Conservation (phyloP, 1,140 invertebrate genomes). For the Whitmania pigra region DNA sequence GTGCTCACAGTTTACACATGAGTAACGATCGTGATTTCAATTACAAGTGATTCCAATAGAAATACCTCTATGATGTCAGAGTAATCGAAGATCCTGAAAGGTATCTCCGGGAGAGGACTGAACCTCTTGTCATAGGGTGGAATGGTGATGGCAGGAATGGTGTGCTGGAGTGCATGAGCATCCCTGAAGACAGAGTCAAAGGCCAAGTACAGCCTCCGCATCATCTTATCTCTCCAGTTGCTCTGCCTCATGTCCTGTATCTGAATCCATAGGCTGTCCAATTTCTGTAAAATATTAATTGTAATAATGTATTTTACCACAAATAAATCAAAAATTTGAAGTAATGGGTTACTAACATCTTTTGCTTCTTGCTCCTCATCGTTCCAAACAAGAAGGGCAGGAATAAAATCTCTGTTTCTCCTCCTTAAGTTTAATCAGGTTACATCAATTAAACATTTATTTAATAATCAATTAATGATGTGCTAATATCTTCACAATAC, state of each 20-base stretch:
- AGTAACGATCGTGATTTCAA: not conserved
- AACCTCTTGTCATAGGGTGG: conserved; percentile 77
- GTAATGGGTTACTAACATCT: not conserved
- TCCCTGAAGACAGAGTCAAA: conserved; percentile 90
- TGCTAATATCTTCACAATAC: too few species aligned
- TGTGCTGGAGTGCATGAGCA: conserved; percentile 82
- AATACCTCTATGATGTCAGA: conserved; percentile 84
- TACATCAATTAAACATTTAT: too few species aligned
- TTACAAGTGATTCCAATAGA: not conserved
- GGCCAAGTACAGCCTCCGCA: conserved; percentile 80
- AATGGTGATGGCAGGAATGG: conserved; percentile 72
- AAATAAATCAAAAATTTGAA: too few species aligned
- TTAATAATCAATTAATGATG: too few species aligned
- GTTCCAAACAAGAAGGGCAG: not conserved
- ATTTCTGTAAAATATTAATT: conserved; percentile 49
- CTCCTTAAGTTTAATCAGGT: conserved; percentile 7
- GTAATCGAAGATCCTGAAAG: conserved; percentile 78
- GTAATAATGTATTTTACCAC: not conserved
- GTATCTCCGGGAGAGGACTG: conserved; percentile 64
- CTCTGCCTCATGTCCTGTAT: conserved; percentile 78
- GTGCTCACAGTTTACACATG: not conserved
- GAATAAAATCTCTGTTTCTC: conserved; percentile 2
- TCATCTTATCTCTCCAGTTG: conserved; percentile 94
- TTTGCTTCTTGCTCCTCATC: not conserved
- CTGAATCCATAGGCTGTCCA: conserved; percentile 65